phyloP scores from a whole-genome alignment of 2,888 invertebrate genomes.

The Thymelicus sylvestris region DNA sequence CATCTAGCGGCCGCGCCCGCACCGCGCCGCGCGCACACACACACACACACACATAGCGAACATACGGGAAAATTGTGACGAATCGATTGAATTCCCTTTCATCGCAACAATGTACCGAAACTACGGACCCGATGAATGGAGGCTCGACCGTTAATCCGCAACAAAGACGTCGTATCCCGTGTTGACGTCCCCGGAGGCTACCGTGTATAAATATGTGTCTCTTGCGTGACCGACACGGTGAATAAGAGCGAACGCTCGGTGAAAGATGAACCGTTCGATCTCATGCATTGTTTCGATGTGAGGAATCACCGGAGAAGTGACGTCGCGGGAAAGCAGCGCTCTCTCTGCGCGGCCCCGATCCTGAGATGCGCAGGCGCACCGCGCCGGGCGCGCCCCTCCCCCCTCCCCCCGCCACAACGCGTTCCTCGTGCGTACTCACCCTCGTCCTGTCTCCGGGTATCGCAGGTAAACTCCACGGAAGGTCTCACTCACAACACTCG shows the following conservation, averaged over 20 bases:
- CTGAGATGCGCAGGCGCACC: constrained; percentile 50
- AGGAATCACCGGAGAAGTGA: constrained; percentile 42
- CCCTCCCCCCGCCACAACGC: constrained; percentile 18
- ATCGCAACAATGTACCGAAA: not conserved
- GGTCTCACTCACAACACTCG: constrained; percentile 57
- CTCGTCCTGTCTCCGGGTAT: constrained; percentile 14
- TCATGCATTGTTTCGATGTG: constrained; percentile 37
- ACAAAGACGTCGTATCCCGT: not conserved
- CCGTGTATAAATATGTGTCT: constrained; percentile 7
- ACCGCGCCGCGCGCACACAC: constrained; percentile 40
- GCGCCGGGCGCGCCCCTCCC: constrained; percentile 47
- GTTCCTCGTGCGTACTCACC: constrained; percentile 21
- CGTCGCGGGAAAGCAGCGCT: constrained; percentile 59
- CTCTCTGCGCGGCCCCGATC: constrained; percentile 55
- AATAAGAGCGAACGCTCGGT: constrained; percentile 10
- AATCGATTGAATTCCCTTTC: constrained; percentile 22
- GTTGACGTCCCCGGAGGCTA: not conserved
- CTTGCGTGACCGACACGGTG: not conserved
- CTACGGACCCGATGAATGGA: not conserved
- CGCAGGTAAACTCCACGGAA: constrained; percentile 23
- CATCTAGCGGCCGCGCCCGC: constrained; percentile 52
- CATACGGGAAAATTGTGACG: constrained; percentile 23
- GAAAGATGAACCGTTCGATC: constrained; percentile 33
- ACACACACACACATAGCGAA: constrained; percentile 29
- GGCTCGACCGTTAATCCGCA: not conserved